phyloP scores from a whole-genome alignment of 2,113 vertebrate species.

The Rhinogobius similis region DNA sequence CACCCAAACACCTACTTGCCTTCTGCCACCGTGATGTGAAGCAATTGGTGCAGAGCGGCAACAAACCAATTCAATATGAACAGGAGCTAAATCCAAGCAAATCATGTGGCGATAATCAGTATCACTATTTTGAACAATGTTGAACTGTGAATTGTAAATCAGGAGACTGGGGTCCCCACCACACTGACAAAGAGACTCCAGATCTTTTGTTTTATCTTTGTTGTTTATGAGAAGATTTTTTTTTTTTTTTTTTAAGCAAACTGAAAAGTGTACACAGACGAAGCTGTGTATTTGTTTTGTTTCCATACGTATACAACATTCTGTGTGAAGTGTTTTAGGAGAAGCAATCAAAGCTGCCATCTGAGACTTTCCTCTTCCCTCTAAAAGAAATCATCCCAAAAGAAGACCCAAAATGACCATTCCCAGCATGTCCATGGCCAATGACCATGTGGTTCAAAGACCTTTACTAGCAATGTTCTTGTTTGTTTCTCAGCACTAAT shows the following conservation, averaged over 20 bases:
- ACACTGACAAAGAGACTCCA: slow-evolving; percentile 67
- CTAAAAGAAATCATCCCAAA: slow-evolving; percentile 55
- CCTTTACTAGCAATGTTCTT: slow-evolving; percentile 65
- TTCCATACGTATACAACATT: slow-evolving; percentile 61
- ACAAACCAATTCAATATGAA: slow-evolving; percentile 45
- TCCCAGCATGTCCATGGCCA: slow-evolving; percentile 73
- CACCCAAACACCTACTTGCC: slow-evolving; percentile 47
- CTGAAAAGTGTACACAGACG: slow-evolving; percentile 53
- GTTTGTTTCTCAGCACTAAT: slow-evolving; percentile 76
- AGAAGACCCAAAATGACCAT: slow-evolving; percentile 66
- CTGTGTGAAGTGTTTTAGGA: slow-evolving; percentile 65
- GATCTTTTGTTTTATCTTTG: slow-evolving; percentile 52
- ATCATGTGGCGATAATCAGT: slow-evolving; percentile 85
- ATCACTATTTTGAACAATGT: slow-evolving; percentile 62
- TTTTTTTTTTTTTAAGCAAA: slow-evolving; percentile 46
- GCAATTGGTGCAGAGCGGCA: slow-evolving; percentile 37
- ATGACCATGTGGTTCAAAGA: slow-evolving; percentile 68
- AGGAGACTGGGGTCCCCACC: slow-evolving; percentile 75
- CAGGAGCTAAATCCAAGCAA: slow-evolving; percentile 80
- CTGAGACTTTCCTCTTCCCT: slow-evolving; percentile 58
- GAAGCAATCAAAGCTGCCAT: slow-evolving; percentile 79
- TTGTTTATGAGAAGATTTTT: slow-evolving; percentile 38
- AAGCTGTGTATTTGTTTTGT: slow-evolving; percentile 57
- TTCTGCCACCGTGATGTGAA: slow-evolving; percentile 36
- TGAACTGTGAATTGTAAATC: slow-evolving; percentile 73